Conservation (phyloP, 53 echinoderm and acorn worm species). For the Paracentrotus lividus region DNA sequence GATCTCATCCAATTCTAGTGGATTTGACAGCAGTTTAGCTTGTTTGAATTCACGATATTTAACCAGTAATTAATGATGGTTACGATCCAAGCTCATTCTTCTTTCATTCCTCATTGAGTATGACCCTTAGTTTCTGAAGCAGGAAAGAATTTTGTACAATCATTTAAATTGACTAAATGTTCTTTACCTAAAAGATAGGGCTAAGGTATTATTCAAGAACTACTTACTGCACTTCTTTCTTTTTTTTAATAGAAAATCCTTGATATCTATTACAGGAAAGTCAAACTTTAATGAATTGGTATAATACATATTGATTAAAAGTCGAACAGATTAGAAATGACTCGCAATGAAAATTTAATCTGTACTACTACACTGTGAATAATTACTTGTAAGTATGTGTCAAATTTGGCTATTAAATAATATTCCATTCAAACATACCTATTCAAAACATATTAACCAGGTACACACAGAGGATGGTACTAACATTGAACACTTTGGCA, state of each 20-base stretch:
- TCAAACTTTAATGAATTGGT: too few relatives aligned
- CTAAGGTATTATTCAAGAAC: background rate
- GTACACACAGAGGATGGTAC: background rate
- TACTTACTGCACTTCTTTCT: too few relatives aligned
- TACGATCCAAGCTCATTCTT: background rate
- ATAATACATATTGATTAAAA: too few relatives aligned
- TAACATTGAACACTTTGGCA: conserved; percentile 25
- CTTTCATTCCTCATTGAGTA: too few relatives aligned
- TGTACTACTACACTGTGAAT: too few relatives aligned
- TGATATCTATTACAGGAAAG: too few relatives aligned
- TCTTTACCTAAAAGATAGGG: background rate
- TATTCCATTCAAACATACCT: background rate
- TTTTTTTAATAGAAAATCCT: too few relatives aligned
- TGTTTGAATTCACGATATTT: background rate
- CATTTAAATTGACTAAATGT: background rate
- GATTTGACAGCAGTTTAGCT: conserved; percentile 17
- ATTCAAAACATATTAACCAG: background rate
- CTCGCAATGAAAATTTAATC: too few relatives aligned
- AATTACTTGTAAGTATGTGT: too few relatives aligned
- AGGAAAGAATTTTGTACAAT: background rate
- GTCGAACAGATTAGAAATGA: too few relatives aligned
- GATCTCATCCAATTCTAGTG: background rate
- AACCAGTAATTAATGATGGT: background rate
- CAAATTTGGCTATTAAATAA: background rate
- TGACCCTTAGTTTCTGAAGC: conserved; percentile 34